Conservation (phyloP, 2,113 vertebrate species). For the Percina caprodes region DNA sequence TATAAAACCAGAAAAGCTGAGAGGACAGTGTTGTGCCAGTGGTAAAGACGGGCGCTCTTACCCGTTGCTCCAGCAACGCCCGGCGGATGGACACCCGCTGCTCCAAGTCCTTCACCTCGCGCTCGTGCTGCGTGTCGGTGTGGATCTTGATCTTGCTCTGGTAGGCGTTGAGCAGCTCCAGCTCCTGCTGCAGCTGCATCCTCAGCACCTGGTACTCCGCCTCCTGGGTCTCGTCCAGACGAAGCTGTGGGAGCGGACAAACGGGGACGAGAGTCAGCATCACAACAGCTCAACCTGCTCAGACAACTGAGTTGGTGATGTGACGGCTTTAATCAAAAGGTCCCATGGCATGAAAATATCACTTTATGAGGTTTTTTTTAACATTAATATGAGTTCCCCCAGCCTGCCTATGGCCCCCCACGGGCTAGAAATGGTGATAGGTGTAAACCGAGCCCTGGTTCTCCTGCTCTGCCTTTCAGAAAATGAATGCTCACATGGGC, state of each 20-base stretch:
- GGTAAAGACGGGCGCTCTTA: conserved; percentile 44
- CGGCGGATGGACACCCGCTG: conserved; percentile 91
- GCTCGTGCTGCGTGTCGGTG: conserved; percentile 90
- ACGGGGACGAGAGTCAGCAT: neutral
- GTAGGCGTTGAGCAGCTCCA: conserved; percentile 93
- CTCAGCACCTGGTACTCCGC: conserved; percentile 91
- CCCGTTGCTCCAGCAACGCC: conserved; percentile 91
- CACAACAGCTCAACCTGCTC: neutral
- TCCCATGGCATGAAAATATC: no score
- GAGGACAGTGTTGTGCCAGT: no score
- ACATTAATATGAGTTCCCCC: no score
- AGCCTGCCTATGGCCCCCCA: no score
- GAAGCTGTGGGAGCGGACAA: conserved; percentile 79
- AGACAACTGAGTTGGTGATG: neutral
- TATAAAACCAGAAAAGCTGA: no score
- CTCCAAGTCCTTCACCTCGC: conserved; percentile 91
- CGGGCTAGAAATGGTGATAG: no score
- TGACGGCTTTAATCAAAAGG: neutral
- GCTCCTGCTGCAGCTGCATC: conserved; percentile 93
- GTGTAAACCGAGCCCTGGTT: no score
- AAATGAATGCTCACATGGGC: no score
- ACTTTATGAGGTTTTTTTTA: no score
- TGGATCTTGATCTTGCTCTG: conserved; percentile 97
- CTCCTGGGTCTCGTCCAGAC: conserved; percentile 92
- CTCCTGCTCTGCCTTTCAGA: no score